Evolutionary conservation across 2,113 vertebrate species (phyloP), one percentile per base, ranked within the genome.

Genomic region (Ramphastos sulfuratus): DNA sequence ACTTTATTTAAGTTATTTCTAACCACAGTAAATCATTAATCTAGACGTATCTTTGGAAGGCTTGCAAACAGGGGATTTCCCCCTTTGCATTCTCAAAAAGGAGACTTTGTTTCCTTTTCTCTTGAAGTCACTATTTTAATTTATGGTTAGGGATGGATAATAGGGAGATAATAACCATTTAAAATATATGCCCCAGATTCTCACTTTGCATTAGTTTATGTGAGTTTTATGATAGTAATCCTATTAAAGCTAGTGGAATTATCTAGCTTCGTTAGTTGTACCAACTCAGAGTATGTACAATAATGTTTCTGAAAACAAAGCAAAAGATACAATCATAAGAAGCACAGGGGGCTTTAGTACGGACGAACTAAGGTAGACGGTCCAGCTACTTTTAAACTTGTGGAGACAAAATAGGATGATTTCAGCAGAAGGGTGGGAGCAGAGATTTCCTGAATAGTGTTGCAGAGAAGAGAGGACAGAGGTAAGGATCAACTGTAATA

Each of bases 1-100:
- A 8, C 31, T 91, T n/a, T 66, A 17, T 83, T 95, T 55, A 89
- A 69, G 35, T 66, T 92, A 92, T 85, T 96, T 92, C 46, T 67
- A 74, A 90, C 54, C 30, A 52, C 14, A 66, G 12, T 81, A 92
- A 95, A 90, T 82, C 37, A 54, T 56, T 7, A 17, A 55, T 72
- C 15, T 42, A 67, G 35, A n/a, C 30, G 13, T 71, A 39, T 17
- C 19, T 64, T 95, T 48, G 61, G 50, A 88, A 93, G 31, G 4
- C 11, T 95, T 95, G 37, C 25, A 89, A 90, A 74, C 4, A 89
- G 24, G 10, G 21, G 31, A 20, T 92, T 92, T 91, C 30, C 19
- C 24, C 25, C 18, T 87, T 75, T 59, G 46, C 10, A 10, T 27
- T 80, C 14, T 82, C 12, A 63, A 86, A 77, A 60, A 65, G 5